Conservation (phyloP, 2,113 vertebrate species). For the Chaetodon auriga region DNA sequence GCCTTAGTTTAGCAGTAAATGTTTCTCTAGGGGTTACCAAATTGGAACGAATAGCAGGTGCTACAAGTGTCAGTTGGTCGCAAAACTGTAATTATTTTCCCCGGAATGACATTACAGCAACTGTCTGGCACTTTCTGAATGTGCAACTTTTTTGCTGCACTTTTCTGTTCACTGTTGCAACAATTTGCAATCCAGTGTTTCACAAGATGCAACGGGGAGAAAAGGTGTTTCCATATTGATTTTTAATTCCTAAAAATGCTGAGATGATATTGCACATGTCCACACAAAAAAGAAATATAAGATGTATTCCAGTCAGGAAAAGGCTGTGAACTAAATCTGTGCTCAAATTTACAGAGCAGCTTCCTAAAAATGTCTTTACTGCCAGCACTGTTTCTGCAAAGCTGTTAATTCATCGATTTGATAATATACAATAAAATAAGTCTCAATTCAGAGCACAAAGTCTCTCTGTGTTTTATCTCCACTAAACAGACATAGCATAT, state of each 20-base stretch:
- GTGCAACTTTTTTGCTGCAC: background rate
- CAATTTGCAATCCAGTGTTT: too few species aligned
- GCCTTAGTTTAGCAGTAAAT: conserved; percentile 1
- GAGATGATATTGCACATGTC: background rate
- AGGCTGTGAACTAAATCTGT: background rate
- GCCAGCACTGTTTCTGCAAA: background rate
- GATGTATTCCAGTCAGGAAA: background rate
- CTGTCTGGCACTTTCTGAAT: background rate
- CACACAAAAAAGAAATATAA: background rate
- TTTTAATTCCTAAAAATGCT: too few species aligned
- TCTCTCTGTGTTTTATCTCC: background rate
- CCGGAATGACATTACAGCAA: background rate
- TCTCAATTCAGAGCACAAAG: background rate
- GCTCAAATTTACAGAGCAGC: background rate
- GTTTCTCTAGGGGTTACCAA: conserved; percentile 13
- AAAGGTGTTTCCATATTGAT: background rate
- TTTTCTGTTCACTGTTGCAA: background rate
- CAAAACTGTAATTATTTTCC: conserved; percentile 6
- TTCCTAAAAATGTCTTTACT: background rate
- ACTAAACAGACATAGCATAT: background rate
- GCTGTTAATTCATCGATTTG: background rate
- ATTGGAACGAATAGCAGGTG: background rate
- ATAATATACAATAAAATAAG: background rate
- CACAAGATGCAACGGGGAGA: background rate
- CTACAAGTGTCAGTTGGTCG: conserved; percentile 26